Evolutionary conservation across 2,797 vertebrate species (phyloP), one percentile per base, ranked within the genome.

Genomic region (Halcyon smyrnensis): DNA sequence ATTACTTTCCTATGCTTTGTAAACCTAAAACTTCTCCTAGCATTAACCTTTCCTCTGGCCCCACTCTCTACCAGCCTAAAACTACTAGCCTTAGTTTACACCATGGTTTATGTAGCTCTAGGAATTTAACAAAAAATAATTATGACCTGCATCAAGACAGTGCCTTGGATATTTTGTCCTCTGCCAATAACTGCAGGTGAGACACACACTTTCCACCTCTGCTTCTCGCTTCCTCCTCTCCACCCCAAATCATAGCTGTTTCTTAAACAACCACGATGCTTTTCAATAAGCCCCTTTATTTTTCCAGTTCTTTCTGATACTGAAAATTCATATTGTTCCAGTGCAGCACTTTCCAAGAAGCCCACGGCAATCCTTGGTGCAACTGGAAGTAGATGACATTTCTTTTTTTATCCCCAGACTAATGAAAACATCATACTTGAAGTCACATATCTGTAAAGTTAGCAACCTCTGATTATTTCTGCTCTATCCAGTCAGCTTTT

Each of bases 391-490:
- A 86, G 37, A 32, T 43, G 12, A 78, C 48, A 17, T 81, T 20
- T 79, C 27, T 39, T 34, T 67, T 82, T 50, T 75, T 48, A 73
- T 60, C 27, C 41, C 41, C 56, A 88, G 73, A 60, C 51, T 45
- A 51, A 50, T 39, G 48, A 88, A 93, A 91, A 62, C 15, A 23
- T 34, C 15, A 43, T 84, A 86, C 30, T 34, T 39, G 20, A 56
- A 64, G 20, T 56, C 9, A 1, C 0, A 0, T 77, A 80, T 64
- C 28, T 17, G 8, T 59, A 19, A 43, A 87, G 69, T 59, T 65
- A 78, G 53, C 27, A 83, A 75, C 46, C 21, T 63, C 30, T 13
- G 56, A 75, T 77, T 83, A 77, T 88, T 93, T 89, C 84, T 81
- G 12, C 8, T 84, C 63, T 73, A 50, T 11, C 59, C 37, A 79